These are phyloP conservation scores for Nomada goodeniana DNA, from an alignment of 2,888 invertebrate species.

Conservation along the genomic window DNA sequence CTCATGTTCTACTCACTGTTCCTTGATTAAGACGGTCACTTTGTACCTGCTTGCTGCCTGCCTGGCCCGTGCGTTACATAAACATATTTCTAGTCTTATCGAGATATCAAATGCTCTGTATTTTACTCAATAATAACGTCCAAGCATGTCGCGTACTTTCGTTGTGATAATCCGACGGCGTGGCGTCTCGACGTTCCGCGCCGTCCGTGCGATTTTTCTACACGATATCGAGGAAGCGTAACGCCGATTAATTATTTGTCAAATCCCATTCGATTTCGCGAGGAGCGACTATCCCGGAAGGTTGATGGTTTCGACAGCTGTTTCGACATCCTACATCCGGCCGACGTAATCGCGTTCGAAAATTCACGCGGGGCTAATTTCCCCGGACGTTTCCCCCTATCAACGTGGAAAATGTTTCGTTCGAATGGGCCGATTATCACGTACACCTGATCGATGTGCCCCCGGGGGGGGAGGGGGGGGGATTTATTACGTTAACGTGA, in stretches of 20 bases:
- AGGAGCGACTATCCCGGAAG: slow-evolving; percentile 63
- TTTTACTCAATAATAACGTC: slow-evolving; percentile 68
- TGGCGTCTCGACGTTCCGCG: slow-evolving; percentile 23
- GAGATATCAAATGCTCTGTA: slow-evolving; percentile 58
- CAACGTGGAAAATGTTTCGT: neutral
- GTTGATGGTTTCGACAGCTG: slow-evolving; percentile 75
- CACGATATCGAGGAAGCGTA: slow-evolving; percentile 54
- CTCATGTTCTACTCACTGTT: slow-evolving; percentile 69
- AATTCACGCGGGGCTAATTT: slow-evolving; percentile 43
- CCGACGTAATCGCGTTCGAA: slow-evolving; percentile 65
- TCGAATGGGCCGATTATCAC: slow-evolving; percentile 5
- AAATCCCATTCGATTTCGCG: slow-evolving; percentile 61
- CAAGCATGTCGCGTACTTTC: slow-evolving; percentile 72
- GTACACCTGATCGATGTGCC: neutral
- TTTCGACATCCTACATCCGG: slow-evolving; percentile 72
- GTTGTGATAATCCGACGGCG: slow-evolving; percentile 68
- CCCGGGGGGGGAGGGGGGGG: neutral
- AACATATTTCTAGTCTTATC: slow-evolving; percentile 69
- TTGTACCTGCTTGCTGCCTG: slow-evolving; percentile 75
- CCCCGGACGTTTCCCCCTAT: neutral
- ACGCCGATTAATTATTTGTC: slow-evolving; percentile 61
- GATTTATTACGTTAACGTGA: slow-evolving; percentile 19
- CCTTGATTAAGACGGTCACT: slow-evolving; percentile 74
- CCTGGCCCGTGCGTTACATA: slow-evolving; percentile 70
- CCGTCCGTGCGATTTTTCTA: slow-evolving; percentile 53